Conservation (phyloP, 2,888 invertebrate genomes). For the Himalopsyche anomala region DNA sequence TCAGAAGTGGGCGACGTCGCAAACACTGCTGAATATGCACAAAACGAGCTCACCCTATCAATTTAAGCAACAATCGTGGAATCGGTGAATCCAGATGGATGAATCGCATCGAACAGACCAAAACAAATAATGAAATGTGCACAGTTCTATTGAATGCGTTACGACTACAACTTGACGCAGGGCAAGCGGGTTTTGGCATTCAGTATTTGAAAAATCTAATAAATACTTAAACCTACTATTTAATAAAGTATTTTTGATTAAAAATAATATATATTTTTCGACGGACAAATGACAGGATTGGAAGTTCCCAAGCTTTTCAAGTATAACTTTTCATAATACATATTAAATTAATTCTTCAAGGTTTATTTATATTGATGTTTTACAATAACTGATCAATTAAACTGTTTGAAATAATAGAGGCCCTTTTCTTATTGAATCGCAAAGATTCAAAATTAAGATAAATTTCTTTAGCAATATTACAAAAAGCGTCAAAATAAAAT, state of each 20-base stretch:
- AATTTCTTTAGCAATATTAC: no score
- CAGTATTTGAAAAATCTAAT: not conserved
- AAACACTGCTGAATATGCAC: not conserved
- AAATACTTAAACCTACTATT: not conserved
- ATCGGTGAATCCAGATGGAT: no score
- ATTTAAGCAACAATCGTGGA: not conserved
- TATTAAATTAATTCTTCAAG: no score
- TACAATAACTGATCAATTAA: no score
- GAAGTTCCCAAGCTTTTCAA: not conserved
- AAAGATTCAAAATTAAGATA: no score
- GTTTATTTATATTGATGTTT: no score
- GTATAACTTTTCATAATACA: no score
- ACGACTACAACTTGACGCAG: not conserved
- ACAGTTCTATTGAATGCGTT: not conserved
- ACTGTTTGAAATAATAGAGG: no score
- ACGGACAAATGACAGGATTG: not conserved
- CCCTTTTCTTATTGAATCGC: no score
- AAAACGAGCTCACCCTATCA: not conserved
- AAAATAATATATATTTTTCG: not conserved
- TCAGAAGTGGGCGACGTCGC: not conserved
- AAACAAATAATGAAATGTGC: not conserved
- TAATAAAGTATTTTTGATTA: not conserved
- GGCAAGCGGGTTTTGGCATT: constrained; percentile 4
- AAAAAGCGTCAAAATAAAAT: no score
- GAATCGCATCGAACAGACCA: no score